phyloP scores from a whole-genome alignment of 2,888 invertebrate genomes.

The Spatulosminthurus flaviceps region DNA sequence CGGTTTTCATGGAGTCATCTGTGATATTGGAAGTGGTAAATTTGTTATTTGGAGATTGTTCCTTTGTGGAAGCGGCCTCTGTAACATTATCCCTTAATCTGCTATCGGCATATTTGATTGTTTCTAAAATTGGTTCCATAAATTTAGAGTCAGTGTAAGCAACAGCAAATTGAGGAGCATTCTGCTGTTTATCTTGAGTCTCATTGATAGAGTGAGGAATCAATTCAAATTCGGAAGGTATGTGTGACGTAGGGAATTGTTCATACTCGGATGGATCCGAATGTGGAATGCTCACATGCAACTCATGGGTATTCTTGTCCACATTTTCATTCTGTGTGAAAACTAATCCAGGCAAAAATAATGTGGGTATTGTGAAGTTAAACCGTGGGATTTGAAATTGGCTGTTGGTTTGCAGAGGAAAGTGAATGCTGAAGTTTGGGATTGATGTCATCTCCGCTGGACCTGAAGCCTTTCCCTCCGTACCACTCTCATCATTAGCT shows the following conservation, averaged over 20 bases:
- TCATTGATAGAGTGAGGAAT: background rate
- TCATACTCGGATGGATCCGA: slow-evolving; percentile 27
- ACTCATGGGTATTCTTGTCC: slow-evolving; percentile 35
- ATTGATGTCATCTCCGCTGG: background rate
- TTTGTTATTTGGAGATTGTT: too few species aligned
- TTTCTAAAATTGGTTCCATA: too few species aligned
- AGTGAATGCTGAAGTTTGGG: slow-evolving; percentile 40
- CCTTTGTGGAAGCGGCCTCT: too few species aligned
- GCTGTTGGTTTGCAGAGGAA: slow-evolving; percentile 42
- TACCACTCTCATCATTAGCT: background rate
- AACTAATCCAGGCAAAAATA: slow-evolving; percentile 41
- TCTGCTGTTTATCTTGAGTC: background rate
- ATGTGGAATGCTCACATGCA: slow-evolving; percentile 38
- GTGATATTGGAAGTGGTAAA: too few species aligned
- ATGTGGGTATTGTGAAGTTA: slow-evolving; percentile 36
- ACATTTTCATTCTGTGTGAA: slow-evolving; percentile 43
- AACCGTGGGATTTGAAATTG: slow-evolving; percentile 42
- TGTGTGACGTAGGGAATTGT: slow-evolving; percentile 10
- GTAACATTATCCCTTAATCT: too few species aligned
- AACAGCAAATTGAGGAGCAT: background rate
- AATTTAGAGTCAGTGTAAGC: too few species aligned
- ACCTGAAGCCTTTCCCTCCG: background rate
- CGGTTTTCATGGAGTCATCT: too few species aligned
- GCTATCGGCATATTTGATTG: too few species aligned
- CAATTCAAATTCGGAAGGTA: background rate